These are phyloP conservation scores for Scaeva pyrastri DNA, from an alignment of 2,888 invertebrate species.

Conservation along the genomic window DNA sequence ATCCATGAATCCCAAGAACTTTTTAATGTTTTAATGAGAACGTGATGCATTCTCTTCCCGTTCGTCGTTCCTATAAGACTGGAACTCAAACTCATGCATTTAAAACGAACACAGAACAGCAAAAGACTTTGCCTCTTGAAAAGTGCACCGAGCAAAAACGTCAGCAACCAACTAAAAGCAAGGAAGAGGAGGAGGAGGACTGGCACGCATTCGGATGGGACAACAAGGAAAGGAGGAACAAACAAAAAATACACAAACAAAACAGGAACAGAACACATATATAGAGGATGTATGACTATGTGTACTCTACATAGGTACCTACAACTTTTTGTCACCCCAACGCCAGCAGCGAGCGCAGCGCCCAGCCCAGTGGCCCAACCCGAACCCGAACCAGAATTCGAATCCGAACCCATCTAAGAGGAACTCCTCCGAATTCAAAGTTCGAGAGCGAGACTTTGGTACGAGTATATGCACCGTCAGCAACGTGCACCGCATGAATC, in stretches of 20 bases:
- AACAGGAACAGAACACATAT: conserved; percentile 19
- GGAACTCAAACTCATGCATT: conserved; percentile 63
- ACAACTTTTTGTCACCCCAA: conserved; percentile 49
- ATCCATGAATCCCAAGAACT: conserved; percentile 72
- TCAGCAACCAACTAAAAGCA: conserved; percentile 5
- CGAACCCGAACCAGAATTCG: no score
- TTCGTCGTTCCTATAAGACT: neutral
- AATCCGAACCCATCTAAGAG: conserved; percentile 1
- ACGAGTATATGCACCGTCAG: conserved; percentile 53
- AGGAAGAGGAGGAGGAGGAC: neutral
- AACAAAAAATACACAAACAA: neutral
- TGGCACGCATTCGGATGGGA: neutral
- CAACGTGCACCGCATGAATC: conserved; percentile 39
- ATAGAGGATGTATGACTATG: neutral
- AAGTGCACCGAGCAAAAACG: conserved; percentile 1
- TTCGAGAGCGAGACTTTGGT: neutral
- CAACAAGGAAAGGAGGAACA: neutral
- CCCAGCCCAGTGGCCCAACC: neutral
- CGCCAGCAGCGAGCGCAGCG: neutral
- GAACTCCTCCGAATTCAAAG: conserved; percentile 20
- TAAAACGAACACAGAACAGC: conserved; percentile 52
- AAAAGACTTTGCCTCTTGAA: conserved; percentile 19
- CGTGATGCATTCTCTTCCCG: conserved; percentile 66
- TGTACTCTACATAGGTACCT: neutral
- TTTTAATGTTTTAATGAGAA: conserved; percentile 76